phyloP scores from a whole-genome alignment of 2,888 invertebrate species.

The Entomobrya multifasciata region DNA sequence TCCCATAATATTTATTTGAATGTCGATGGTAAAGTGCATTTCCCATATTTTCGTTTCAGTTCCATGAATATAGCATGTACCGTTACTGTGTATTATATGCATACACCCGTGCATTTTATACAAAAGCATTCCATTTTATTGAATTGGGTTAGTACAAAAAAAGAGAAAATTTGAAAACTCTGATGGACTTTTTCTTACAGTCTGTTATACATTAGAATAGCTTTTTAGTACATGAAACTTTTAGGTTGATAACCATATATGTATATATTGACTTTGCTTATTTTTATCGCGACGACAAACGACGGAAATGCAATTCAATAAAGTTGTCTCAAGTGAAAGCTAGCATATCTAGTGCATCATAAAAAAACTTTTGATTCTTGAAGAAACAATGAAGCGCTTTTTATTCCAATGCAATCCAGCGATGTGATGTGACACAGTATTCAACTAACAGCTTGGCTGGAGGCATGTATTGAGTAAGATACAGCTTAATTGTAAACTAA shows the following conservation, averaged over 20 bases:
- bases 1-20: not conserved
- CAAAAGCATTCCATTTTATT: slow-evolving; percentile 54
- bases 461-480: no score
- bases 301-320: slow-evolving; percentile 2
- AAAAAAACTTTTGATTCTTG: not conserved
- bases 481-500: no score
- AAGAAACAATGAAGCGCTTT: not conserved
- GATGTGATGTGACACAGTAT: no score
- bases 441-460: no score
- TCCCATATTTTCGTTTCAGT: not conserved
- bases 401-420: no score
- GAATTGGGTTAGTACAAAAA: slow-evolving; percentile 23
- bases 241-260: no score
- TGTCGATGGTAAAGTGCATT: not conserved
- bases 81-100: not conserved
- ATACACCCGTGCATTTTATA: not conserved
- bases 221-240: not conserved
- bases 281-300: slow-evolving; percentile 3
- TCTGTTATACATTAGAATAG: not conserved
- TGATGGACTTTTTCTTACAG: slow-evolving; percentile 4
- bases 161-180: no score
- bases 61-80: not conserved
- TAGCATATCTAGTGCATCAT: not conserved
- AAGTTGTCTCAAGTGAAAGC: not conserved
- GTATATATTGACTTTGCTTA: slow-evolving; percentile 7